Conservation (phyloP, 2,113 vertebrate genomes). For the Laticauda laticaudata region DNA sequence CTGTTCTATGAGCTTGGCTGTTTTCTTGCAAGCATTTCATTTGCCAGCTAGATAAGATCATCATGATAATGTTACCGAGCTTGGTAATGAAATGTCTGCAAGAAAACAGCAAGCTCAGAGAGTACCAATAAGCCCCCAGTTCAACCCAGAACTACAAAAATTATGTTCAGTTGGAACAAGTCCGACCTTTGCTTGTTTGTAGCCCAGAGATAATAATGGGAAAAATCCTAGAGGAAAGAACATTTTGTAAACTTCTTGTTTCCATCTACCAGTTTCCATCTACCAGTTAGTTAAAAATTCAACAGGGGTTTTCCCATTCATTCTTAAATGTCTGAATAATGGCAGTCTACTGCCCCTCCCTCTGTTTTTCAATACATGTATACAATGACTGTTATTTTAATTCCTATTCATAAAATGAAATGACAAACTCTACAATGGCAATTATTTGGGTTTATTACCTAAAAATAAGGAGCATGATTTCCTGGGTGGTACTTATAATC, state of each 20-base stretch:
- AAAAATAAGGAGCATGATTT: not conserved
- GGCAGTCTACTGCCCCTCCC: not conserved
- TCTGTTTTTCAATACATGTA: not conserved
- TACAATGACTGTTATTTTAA: not conserved
- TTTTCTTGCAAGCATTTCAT: not conserved
- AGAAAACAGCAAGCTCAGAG: not conserved
- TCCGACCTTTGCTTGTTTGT: not conserved
- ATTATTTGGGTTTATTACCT: not conserved
- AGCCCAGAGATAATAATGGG: not conserved
- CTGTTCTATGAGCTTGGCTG: not conserved
- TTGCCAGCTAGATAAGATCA: not conserved
- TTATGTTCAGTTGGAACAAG: not conserved
- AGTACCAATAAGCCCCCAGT: not conserved
- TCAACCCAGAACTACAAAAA: not conserved
- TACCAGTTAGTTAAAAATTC: not conserved
- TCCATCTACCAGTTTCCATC: not conserved
- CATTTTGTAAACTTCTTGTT: not conserved
- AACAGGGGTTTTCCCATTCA: not conserved
- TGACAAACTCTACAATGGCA: not conserved
- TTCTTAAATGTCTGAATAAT: not conserved
- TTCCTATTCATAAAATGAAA: not conserved
- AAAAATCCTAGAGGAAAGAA: not conserved
- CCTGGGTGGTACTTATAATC: not conserved
- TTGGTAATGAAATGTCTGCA: not conserved
- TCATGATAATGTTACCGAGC: not conserved